Conservation (phyloP, 2,113 vertebrate genomes). For the Circaetus cinerascens region DNA sequence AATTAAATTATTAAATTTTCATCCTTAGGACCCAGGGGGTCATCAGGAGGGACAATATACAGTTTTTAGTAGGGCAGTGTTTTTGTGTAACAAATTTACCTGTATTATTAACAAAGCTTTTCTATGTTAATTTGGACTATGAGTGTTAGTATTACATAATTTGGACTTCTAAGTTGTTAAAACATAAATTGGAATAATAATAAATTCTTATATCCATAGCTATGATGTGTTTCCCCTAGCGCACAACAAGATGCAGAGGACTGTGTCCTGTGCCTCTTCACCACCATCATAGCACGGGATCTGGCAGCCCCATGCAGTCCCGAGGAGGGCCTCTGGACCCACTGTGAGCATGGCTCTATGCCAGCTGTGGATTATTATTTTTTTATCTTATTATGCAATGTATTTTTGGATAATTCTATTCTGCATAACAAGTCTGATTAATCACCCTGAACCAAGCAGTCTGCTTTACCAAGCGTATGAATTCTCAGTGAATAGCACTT, state of each 20-base stretch:
- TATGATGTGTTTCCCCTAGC: background rate
- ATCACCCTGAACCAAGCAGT: background rate
- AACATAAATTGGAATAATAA: background rate
- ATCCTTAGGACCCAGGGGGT: background rate
- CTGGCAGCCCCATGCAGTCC: background rate
- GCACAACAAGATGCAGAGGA: background rate
- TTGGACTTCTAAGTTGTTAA: background rate
- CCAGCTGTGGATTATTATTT: background rate
- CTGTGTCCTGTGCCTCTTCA: background rate
- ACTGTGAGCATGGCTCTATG: background rate
- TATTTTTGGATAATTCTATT: background rate
- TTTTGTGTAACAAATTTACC: background rate
- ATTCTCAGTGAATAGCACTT: background rate
- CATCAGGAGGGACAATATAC: background rate
- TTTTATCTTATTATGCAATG: background rate
- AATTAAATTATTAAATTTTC: background rate
- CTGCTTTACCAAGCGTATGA: background rate
- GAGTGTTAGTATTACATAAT: background rate
- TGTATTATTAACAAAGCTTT: background rate
- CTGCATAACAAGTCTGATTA: background rate
- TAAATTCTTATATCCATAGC: background rate
- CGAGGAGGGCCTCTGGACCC: background rate
- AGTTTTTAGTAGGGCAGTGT: rapidly evolving
- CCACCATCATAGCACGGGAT: background rate
- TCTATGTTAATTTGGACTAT: background rate